These are phyloP conservation scores for Pachypanchax playfairii DNA, from an alignment of 2,113 vertebrate genomes.

Conservation along the genomic window DNA sequence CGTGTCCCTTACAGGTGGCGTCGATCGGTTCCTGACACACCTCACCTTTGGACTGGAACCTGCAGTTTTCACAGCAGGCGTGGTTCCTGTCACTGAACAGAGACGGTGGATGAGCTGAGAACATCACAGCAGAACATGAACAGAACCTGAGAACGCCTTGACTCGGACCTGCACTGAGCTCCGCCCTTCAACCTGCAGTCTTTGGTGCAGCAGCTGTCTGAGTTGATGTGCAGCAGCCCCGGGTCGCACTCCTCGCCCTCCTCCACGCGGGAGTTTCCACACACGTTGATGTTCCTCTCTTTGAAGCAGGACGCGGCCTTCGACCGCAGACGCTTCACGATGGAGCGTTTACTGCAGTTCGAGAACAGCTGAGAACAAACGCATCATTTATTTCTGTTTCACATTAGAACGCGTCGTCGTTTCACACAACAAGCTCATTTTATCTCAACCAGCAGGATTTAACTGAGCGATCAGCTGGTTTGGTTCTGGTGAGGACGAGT, in stretches of 20 bases:
- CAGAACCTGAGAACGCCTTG: not conserved
- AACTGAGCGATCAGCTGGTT: too few relatives aligned
- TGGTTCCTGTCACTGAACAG: conserved; percentile 76
- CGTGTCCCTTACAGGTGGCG: conserved; percentile 93
- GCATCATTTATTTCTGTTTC: not conserved
- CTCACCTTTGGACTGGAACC: conserved; percentile 85
- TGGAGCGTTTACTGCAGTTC: conserved; percentile 92
- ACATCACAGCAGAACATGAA: not conserved
- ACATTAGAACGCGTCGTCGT: too few relatives aligned
- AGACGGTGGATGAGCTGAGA: not conserved
- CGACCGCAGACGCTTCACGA: conserved; percentile 86
- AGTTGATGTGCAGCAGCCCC: conserved; percentile 86
- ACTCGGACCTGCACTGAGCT: conserved; percentile 87
- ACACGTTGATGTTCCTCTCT: conserved; percentile 90
- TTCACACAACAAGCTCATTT: too few relatives aligned
- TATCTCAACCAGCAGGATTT: not conserved
- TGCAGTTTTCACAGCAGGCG: conserved; percentile 81
- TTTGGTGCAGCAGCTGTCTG: conserved; percentile 87
- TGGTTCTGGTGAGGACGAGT: not conserved
- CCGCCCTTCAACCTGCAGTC: conserved; percentile 81
- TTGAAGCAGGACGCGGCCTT: conserved; percentile 91
- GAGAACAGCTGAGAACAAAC: conserved; percentile 86
- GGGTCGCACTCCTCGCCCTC: conserved; percentile 93
- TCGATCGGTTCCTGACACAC: conserved; percentile 95
- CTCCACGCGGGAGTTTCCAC: conserved; percentile 95